These are phyloP conservation scores for Epinephelus fuscoguttatus DNA, from an alignment of 2,113 vertebrate genomes.

Conservation along the genomic window DNA sequence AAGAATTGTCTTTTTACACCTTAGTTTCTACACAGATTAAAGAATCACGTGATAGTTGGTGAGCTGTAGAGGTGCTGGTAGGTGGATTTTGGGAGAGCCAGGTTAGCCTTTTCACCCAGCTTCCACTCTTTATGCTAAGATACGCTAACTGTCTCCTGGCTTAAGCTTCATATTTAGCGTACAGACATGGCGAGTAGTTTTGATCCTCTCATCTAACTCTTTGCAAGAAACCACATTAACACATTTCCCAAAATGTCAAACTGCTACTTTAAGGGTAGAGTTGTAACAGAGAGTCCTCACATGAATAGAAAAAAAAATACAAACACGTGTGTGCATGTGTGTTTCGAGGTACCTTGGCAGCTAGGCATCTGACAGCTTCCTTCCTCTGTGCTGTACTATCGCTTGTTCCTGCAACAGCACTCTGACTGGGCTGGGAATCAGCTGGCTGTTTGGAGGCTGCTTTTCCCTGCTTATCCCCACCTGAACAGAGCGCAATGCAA, in stretches of 20 bases:
- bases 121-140: neutral
- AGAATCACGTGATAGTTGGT: neutral
- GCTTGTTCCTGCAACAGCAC: conserved; percentile 71
- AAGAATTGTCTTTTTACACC: neutral
- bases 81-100: neutral
- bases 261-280: neutral
- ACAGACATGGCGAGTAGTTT: neutral
- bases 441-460: conserved; percentile 85
- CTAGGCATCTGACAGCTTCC: conserved; percentile 89
- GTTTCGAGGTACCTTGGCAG: conserved; percentile 89
- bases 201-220: conserved; percentile 8
- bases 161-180: neutral
- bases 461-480: conserved; percentile 85
- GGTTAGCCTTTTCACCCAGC: neutral
- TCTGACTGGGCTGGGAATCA: conserved; percentile 74
- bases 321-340: conserved; percentile 20
- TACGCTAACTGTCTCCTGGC: neutral
- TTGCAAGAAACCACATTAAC: neutral
- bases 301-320: conserved; percentile 12
- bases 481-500: conserved; percentile 76
- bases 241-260: neutral
- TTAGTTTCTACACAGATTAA: neutral
- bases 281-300: conserved; percentile 8
- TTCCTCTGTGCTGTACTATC: conserved; percentile 84
- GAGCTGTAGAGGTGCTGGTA: neutral